Evolutionary conservation across 1,140 invertebrate species (phyloP), one percentile per base, ranked within the genome.

Genomic region (Ceratosolen solmsi): DNA sequence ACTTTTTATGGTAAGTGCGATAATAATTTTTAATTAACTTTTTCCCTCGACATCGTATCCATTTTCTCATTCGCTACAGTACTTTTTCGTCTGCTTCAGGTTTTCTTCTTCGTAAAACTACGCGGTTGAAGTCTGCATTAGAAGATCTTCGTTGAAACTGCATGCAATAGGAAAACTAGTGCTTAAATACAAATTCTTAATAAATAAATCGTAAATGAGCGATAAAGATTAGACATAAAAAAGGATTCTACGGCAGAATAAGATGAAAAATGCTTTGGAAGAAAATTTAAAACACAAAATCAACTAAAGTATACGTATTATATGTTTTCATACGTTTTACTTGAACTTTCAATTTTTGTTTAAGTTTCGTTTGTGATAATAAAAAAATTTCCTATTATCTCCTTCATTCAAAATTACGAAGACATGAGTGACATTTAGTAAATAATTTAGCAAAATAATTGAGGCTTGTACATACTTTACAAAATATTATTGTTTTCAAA

Each of bases 21-120:
- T 71, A 49, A 30, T 71, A 71, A 71, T 49, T 71, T 41, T 2
- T 49, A 71, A 71, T 71, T 71, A 71, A 46, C 38, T 71, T 49
- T 71, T 49, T 30, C 22, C 49, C 25, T 71, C 25, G 27, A 1
- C 27, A 49, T 49, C 36, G 17, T 15, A 15, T 49, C 8, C 4
- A 49, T 71, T 49, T 71, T 49, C 17, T 9, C 25, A 46, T 71
- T 68, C 36, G n/a, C 1, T 20, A 17, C 30, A 27, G 20, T 65
- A 65, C 30, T 65, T 36, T 65, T 36, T 65, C 60, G 60, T 65
- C 36, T 5, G 33, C 60, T 36, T 1, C 36, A 9, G 2, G 8
- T 36, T 65, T 36, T 65, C 11, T 54, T 65, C 25, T 36, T 65
- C 30, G 4, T 0, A 65, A 36, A 65, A 65, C 0, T 65, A 65